phyloP scores from a whole-genome alignment of 1,140 invertebrate species.

The Akabosia matsudoensis region DNA sequence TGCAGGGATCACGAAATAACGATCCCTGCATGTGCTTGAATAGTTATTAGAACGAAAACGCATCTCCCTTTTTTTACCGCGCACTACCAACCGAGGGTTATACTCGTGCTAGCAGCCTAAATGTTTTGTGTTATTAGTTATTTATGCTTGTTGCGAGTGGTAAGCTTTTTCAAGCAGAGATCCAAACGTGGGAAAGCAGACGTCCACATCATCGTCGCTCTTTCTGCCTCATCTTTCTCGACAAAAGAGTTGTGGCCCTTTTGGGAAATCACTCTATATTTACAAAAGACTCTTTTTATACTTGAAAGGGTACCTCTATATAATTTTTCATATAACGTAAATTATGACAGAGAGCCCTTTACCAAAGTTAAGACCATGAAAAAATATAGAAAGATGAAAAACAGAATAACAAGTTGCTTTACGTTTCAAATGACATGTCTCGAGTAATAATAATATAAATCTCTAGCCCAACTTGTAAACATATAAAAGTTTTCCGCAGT shows the following conservation, averaged over 20 bases:
- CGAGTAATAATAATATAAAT: not conserved
- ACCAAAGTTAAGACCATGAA: no score
- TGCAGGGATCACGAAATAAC: not conserved
- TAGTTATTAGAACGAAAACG: not conserved
- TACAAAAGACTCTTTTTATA: not conserved
- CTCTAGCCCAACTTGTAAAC: not conserved
- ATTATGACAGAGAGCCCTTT: no score
- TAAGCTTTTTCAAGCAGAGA: no score
- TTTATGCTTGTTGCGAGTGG: not conserved
- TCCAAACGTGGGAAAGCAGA: conserved; percentile 11
- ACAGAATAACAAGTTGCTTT: not conserved
- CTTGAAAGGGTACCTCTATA: not conserved
- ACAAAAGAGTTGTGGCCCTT: conserved; percentile 23
- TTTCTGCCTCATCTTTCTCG: conserved; percentile 4
- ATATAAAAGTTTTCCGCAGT: not conserved
- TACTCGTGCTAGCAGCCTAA: conserved; percentile 19
- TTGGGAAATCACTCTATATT: not conserved
- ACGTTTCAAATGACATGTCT: no score
- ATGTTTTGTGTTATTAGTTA: conserved; percentile 10
- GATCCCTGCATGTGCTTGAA: not conserved
- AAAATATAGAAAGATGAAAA: not conserved
- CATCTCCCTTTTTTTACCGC: conserved; percentile 7
- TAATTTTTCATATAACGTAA: not conserved
- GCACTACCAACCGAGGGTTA: conserved; percentile 4
- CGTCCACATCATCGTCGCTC: not conserved